These are phyloP conservation scores for Eulacestoma nigropectus DNA, from an alignment of 2,113 vertebrate genomes.

Conservation along the genomic window DNA sequence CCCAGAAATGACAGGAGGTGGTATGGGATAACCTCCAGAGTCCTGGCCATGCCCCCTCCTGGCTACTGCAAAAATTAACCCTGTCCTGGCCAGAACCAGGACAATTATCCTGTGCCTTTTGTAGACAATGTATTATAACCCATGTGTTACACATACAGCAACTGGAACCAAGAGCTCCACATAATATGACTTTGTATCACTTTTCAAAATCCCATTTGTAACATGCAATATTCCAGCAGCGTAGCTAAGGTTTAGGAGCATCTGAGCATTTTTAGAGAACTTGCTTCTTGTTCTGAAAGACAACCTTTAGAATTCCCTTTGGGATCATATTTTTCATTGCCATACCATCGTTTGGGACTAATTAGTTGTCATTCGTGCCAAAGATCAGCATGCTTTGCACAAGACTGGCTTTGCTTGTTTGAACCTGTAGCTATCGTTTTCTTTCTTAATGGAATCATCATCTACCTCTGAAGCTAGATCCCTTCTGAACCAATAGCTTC, in stretches of 20 bases:
- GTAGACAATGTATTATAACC: background rate
- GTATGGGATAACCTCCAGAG: rapidly evolving
- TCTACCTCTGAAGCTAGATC: background rate
- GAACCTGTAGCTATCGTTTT: background rate
- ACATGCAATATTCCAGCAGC: background rate
- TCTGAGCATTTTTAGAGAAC: background rate
- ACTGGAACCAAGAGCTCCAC: background rate
- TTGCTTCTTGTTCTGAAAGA: background rate
- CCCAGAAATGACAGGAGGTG: background rate
- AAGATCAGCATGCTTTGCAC: background rate
- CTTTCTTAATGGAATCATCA: background rate
- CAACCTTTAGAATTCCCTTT: background rate
- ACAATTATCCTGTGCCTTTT: background rate
- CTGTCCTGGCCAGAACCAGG: background rate
- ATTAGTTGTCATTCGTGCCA: background rate
- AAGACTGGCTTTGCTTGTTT: background rate
- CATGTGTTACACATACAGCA: background rate
- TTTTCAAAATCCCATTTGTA: background rate
- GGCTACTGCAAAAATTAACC: background rate
- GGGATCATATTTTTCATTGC: background rate
- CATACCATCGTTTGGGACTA: background rate
- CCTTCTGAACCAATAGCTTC: conserved; percentile 10
- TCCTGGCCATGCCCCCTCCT: background rate
- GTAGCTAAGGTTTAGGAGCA: background rate
- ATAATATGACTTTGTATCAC: background rate